phyloP scores from a whole-genome alignment of 2,113 vertebrate genomes.

The Eretmochelys imbricata region DNA sequence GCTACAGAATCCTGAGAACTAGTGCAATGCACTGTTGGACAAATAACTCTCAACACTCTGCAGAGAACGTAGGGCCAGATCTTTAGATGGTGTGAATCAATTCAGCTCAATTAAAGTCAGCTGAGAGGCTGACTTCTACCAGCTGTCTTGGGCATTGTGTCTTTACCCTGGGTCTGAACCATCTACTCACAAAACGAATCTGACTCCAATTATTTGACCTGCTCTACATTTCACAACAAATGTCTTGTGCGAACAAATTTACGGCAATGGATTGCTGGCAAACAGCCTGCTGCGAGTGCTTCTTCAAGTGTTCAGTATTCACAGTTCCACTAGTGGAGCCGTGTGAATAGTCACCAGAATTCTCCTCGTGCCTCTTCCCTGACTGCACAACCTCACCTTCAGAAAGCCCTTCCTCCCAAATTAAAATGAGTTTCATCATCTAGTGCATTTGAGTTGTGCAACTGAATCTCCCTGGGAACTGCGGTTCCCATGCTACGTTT shows the following conservation, averaged over 20 bases:
- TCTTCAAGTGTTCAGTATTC: background rate
- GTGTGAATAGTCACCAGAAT: background rate
- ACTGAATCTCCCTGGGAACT: background rate
- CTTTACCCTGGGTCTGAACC: background rate
- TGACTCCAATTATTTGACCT: background rate
- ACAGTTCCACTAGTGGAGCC: background rate
- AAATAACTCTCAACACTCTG: background rate
- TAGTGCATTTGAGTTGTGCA: background rate
- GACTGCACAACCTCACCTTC: background rate
- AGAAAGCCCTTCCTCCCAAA: background rate
- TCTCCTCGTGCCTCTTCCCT: background rate
- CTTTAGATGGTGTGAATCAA: background rate
- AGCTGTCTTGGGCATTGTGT: background rate
- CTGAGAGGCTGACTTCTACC: background rate
- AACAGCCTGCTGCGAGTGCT: background rate
- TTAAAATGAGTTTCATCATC: background rate
- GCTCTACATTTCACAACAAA: background rate
- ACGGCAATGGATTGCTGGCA: background rate
- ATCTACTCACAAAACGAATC: background rate
- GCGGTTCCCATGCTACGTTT: background rate
- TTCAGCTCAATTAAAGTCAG: background rate
- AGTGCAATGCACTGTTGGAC: background rate
- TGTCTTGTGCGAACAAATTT: background rate
- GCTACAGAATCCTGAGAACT: background rate
- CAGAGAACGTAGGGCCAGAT: background rate